Evolutionary conservation across 2,888 invertebrate species (phyloP), one percentile per base, ranked within the genome.

Genomic region (Microctonus brassicae): DNA sequence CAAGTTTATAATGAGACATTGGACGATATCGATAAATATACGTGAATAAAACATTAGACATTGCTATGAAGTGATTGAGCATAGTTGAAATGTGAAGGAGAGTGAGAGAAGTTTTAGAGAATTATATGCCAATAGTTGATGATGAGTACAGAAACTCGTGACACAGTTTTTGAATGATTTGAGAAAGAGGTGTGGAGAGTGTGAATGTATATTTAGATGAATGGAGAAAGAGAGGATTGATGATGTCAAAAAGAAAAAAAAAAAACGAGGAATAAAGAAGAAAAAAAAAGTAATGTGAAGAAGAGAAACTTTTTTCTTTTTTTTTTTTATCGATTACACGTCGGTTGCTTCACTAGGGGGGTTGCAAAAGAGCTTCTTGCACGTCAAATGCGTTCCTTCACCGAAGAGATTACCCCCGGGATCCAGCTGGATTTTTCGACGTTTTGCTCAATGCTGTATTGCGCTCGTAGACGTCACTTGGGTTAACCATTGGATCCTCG

Each of bases 151-250:
- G 26, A 57, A 58, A 58, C 34, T 29, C 33, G 33, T 58, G 58
- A 34, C 58, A 58, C 58, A 58, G 29, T 58, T 58, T 17, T 58
- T 6, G 26, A 9, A 10, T 11, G n/a, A 26, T n/a, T 20, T n/a
- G n/a, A n/a, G n/a, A 20, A 1, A 33, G 33, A n/a, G 36, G 29
- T 36, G 36, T 33, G 24, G 36, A 57, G 47, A 65, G 60, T 55
- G 69, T 55, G 65, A 66, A 71, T 67, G 58, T 69, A 69, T 73
- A 73, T 73, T 72, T 73, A 72, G 64, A 69, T 29, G 7, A 7
- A 29, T 3, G 7, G 29, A 29, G 33, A 17, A 58, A 9, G 26
- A 17, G 26, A n/a, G 58, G 71, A 64, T 64, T 64, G 63, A 64
- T 64, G 47, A 47, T 64, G 58, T 42, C 39, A 52, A 64, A 33